These are phyloP conservation scores for Laothoe populi DNA, from an alignment of 2,888 invertebrate genomes.

Conservation along the genomic window DNA sequence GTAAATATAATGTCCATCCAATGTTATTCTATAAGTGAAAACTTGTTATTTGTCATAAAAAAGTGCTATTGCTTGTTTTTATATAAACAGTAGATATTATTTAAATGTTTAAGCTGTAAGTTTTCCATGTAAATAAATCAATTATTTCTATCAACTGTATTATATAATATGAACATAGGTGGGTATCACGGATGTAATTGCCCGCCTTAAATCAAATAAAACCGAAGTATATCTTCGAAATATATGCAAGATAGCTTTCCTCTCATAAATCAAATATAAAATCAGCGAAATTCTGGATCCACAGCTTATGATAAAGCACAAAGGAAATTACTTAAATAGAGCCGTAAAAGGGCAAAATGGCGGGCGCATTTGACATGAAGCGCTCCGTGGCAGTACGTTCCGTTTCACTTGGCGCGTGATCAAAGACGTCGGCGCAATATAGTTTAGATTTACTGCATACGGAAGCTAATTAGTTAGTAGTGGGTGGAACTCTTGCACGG, in stretches of 20 bases:
- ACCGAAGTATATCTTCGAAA: too few species aligned
- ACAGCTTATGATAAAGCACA: background rate
- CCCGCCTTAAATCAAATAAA: too few species aligned
- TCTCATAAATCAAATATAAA: background rate
- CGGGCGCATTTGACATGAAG: conserved; percentile 75
- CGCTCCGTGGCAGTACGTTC: conserved; percentile 68
- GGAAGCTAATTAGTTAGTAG: conserved; percentile 78
- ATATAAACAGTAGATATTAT: too few species aligned
- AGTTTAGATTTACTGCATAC: conserved; percentile 77
- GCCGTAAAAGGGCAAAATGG: conserved; percentile 49
- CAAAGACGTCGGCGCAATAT: conserved; percentile 74
- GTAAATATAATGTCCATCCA: too few species aligned
- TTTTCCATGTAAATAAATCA: too few species aligned
- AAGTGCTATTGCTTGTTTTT: too few species aligned
- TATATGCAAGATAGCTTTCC: background rate
- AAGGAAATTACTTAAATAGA: conserved; percentile 35
- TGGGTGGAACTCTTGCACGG: conserved; percentile 60
- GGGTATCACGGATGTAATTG: too few species aligned
- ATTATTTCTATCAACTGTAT: too few species aligned
- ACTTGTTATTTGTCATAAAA: too few species aligned
- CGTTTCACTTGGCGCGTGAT: conserved; percentile 72
- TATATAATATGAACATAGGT: too few species aligned
- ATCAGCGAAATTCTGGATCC: background rate
- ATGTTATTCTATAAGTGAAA: too few species aligned
- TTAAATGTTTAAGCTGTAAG: too few species aligned